phyloP scores from a whole-genome alignment of 2,888 invertebrate species.

The Tupiocoris notatus region DNA sequence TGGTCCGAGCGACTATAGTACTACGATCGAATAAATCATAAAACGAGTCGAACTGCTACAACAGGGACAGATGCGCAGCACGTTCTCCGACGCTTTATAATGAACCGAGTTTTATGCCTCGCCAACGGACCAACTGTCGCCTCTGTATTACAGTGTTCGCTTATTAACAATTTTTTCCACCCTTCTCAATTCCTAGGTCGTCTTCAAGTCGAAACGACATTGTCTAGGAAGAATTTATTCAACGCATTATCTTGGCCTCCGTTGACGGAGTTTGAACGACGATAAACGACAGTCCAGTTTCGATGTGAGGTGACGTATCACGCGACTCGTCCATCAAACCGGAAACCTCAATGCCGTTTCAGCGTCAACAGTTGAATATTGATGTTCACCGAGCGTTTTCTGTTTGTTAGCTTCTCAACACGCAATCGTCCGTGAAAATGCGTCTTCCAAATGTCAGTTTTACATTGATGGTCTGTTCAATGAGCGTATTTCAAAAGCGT shows the following conservation, averaged over 20 bases:
- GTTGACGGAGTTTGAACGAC: not conserved
- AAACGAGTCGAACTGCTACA: not conserved
- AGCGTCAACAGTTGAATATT: not conserved
- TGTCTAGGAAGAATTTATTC: not conserved
- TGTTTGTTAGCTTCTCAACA: not conserved
- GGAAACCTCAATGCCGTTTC: not conserved
- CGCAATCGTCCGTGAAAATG: too few species aligned
- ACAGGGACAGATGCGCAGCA: not conserved
- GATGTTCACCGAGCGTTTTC: not conserved
- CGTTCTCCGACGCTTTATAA: not conserved
- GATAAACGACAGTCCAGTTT: not conserved
- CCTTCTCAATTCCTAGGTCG: not conserved
- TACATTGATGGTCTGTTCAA: too few species aligned
- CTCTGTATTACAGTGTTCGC: not conserved
- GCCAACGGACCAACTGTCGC: slow-evolving; percentile 10
- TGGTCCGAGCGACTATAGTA: not conserved
- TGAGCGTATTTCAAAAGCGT: too few species aligned
- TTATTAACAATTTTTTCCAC: slow-evolving; percentile 12
- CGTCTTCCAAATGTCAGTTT: too few species aligned
- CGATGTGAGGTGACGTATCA: not conserved
- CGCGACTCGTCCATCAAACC: not conserved
- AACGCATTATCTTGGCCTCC: not conserved
- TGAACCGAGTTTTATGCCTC: slow-evolving; percentile 19
- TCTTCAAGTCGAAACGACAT: not conserved
- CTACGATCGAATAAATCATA: slow-evolving; percentile 14